A percentile compares a stretch with the other conserved stretches of the same genome.
These are phyloP conservation scores for Exaiptasia diaphana DNA, from an alignment of 64 coral and sea anemone genomes.

Conservation along the genomic window DNA sequence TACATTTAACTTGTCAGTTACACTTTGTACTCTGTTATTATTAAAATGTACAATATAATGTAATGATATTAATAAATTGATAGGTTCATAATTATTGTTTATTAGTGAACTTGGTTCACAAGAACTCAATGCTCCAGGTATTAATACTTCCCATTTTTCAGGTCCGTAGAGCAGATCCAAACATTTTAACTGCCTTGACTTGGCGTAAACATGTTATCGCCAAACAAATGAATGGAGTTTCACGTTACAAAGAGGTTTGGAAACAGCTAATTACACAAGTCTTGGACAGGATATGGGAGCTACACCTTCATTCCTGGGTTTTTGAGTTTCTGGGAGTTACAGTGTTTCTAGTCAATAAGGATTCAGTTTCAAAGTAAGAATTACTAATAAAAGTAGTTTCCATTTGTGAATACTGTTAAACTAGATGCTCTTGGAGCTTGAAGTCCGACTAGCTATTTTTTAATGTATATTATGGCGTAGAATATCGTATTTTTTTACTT, in stretches of 20 bases:
- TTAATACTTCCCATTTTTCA: too few relatives aligned
- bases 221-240: constrained; percentile 30
- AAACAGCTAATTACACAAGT: constrained; percentile 49
- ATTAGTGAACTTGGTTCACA: too few relatives aligned
- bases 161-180: constrained; percentile 73
- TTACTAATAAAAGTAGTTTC: too few relatives aligned
- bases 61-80: too few relatives aligned
- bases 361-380: constrained; percentile 73
- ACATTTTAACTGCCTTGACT: constrained; percentile 76
- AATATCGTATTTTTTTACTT: too few relatives aligned
- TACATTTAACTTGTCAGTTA: too few relatives aligned
- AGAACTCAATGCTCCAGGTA: too few relatives aligned
- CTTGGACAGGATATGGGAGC: constrained; percentile 87
- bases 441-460: neutral
- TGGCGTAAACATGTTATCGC: constrained; percentile 71
- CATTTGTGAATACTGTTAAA: too few relatives aligned
- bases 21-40: too few relatives aligned
- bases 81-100: too few relatives aligned
- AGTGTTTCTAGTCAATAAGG: constrained; percentile 68
- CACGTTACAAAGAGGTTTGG: constrained; percentile 69
- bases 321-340: constrained; percentile 79
- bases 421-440: neutral
- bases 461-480: too few relatives aligned
- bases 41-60: too few relatives aligned
- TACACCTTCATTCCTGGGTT: constrained; percentile 85